These are phyloP conservation scores for Schizothorax lantsangensis DNA, from an alignment of 2,797 vertebrate genomes.

Conservation along the genomic window DNA sequence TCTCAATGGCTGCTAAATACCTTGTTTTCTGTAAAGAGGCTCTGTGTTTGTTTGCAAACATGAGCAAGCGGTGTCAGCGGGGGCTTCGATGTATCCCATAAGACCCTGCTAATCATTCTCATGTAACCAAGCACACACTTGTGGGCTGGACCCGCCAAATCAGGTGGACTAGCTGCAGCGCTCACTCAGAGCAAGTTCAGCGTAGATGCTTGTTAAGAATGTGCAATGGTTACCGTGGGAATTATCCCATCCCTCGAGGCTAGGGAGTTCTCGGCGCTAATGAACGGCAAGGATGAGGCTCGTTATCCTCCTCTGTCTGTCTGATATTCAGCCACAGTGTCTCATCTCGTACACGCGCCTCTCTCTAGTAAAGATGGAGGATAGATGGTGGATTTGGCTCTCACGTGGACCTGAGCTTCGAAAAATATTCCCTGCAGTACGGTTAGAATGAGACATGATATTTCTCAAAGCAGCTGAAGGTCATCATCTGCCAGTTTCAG, in stretches of 20 bases:
- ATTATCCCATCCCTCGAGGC: constrained; percentile 70
- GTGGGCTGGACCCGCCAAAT: constrained; percentile 74
- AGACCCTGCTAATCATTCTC: constrained; percentile 69
- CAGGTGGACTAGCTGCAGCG: constrained; percentile 67
- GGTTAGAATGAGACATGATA: constrained; percentile 18
- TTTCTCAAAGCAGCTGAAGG: constrained; percentile 14
- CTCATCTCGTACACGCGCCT: constrained; percentile 53
- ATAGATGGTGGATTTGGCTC: constrained; percentile 25
- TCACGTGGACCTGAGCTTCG: constrained; percentile 31
- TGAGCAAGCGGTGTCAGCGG: constrained; percentile 62
- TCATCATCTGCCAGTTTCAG: neutral
- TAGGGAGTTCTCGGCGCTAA: constrained; percentile 76
- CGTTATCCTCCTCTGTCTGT: constrained; percentile 71
- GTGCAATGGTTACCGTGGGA: constrained; percentile 75
- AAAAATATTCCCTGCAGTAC: constrained; percentile 27
- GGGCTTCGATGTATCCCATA: constrained; percentile 61
- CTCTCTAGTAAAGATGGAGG: constrained; percentile 56
- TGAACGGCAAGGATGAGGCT: constrained; percentile 78
- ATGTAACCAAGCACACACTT: constrained; percentile 68
- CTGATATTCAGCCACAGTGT: constrained; percentile 67
- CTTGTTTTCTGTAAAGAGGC: constrained; percentile 63
- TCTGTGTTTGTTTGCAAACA: constrained; percentile 70
- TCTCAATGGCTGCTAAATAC: constrained; percentile 55
- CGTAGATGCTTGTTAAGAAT: constrained; percentile 79
- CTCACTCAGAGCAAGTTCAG: constrained; percentile 72